phyloP scores from a whole-genome alignment of 2,888 invertebrate species.

The Chymomyza fuscimana region DNA sequence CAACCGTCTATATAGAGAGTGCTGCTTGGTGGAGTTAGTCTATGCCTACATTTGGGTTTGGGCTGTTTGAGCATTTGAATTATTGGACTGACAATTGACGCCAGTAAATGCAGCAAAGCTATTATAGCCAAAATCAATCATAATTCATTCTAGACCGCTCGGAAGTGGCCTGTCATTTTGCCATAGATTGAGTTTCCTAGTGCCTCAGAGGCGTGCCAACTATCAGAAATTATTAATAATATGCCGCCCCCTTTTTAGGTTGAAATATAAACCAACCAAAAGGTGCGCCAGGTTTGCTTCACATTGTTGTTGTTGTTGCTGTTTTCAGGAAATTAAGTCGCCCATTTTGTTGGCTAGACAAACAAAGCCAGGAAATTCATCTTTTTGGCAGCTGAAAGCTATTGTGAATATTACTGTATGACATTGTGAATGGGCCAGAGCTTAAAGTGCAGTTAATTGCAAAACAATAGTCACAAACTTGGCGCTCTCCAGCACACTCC shows the following conservation, averaged over 20 bases:
- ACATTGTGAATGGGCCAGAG: background rate
- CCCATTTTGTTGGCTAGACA: background rate
- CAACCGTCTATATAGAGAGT: conserved; percentile 29
- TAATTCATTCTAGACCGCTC: conserved; percentile 29
- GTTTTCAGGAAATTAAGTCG: background rate
- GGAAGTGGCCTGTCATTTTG: background rate
- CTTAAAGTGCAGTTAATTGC: background rate
- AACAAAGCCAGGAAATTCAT: background rate
- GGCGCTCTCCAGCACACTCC: no score
- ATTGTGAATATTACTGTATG: background rate
- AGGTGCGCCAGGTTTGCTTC: background rate
- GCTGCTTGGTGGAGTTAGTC: no score
- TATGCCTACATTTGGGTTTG: background rate
- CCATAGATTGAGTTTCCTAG: background rate
- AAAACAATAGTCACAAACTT: background rate
- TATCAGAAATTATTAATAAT: background rate
- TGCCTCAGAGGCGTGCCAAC: background rate
- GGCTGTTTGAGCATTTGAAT: background rate
- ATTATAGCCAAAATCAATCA: conserved; percentile 54
- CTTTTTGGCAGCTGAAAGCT: background rate
- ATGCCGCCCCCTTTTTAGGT: background rate
- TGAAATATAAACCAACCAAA: background rate
- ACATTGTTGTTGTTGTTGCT: background rate
- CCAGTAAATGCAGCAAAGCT: background rate
- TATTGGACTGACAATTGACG: background rate